A percentile compares a stretch with the other conserved stretches of the same genome.
phyloP scores from a whole-genome alignment of 2,113 vertebrate genomes.

The Bos taurus region ARS-UCD2.0 NC_037328.1:56277001-56277500 shows the following conservation, averaged over 20 bases:
- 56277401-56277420: neutral
- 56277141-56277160: conserved; percentile 33
- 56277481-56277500: neutral
- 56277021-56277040: conserved; percentile 30
- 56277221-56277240: conserved; percentile 63
- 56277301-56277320: neutral
- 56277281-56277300: conserved; percentile 9
- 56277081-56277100: conserved; percentile 30
- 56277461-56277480: neutral
- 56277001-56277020: conserved; percentile 40
- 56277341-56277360: neutral
- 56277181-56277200: conserved; percentile 41
- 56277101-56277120: conserved; percentile 57
- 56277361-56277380: neutral
- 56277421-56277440: neutral
- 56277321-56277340: neutral
- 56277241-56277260: conserved; percentile 25
- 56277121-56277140: conserved; percentile 3
- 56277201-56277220: conserved; percentile 18
- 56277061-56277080: conserved; percentile 52
- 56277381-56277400: neutral
- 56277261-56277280: conserved; percentile 22
- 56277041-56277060: conserved; percentile 7
- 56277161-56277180: conserved; percentile 54
- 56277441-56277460: neutral